A percentile compares a stretch with the other conserved stretches of the same genome.
These are phyloP conservation scores for Aldabrachelys gigantea DNA, from an alignment of 2,113 vertebrate genomes.

Conservation along the genomic window DNA sequence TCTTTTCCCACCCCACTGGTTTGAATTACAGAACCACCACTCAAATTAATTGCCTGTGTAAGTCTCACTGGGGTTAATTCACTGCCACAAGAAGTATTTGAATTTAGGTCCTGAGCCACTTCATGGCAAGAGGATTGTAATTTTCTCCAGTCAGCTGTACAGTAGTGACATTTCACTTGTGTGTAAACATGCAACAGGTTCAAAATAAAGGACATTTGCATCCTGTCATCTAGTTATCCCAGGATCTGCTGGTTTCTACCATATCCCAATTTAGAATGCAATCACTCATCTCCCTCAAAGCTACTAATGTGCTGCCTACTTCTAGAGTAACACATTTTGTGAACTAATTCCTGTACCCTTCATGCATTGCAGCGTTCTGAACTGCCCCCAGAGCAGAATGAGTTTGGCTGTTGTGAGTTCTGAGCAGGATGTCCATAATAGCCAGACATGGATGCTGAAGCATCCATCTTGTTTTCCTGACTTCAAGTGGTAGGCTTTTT, in stretches of 20 bases:
- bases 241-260: background rate
- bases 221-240: background rate
- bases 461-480: background rate
- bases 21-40: background rate
- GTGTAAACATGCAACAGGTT: conserved; percentile 37
- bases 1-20: background rate
- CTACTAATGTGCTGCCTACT: background rate
- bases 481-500: background rate
- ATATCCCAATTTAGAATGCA: background rate
- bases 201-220: conserved; percentile 46
- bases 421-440: background rate
- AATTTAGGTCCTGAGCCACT: conserved; percentile 44
- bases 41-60: background rate
- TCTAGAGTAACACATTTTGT: conserved; percentile 17
- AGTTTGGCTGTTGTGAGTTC: background rate
- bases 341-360: conserved; percentile 10
- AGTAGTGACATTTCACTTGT: conserved; percentile 29
- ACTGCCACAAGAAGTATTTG: conserved; percentile 25
- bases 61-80: background rate
- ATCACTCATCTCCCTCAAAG: conserved; percentile 12
- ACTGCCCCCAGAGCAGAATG: conserved; percentile 7
- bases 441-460: background rate
- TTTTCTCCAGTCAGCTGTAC: conserved; percentile 35
- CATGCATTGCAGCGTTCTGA: conserved; percentile 13
- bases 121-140: conserved; percentile 22